These are phyloP conservation scores for Chymomyza amoena DNA, from an alignment of 2,888 invertebrate genomes.

Conservation along the genomic window DNA sequence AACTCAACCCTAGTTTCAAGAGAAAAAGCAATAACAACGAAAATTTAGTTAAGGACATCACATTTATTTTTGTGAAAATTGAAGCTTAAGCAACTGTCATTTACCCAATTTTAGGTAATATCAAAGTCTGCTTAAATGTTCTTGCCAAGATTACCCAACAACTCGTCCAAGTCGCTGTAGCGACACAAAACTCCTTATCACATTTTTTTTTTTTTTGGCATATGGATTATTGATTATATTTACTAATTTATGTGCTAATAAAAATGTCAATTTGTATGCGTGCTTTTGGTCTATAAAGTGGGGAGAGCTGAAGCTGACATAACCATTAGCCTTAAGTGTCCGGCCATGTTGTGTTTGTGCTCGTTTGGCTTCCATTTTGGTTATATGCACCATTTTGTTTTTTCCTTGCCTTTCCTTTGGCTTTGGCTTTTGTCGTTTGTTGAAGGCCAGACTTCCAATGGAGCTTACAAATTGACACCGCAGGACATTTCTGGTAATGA, in stretches of 20 bases:
- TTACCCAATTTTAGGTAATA: too few relatives aligned
- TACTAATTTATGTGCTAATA: slow-evolving; percentile 71
- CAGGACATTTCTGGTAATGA: slow-evolving; percentile 68
- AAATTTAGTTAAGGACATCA: too few relatives aligned
- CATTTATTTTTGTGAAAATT: too few relatives aligned
- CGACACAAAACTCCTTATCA: too few relatives aligned
- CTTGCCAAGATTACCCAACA: not conserved
- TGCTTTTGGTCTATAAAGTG: slow-evolving; percentile 23
- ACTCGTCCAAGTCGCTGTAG: not conserved
- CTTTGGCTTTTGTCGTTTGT: slow-evolving; percentile 4
- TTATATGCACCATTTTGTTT: not conserved
- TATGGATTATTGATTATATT: slow-evolving; percentile 73
- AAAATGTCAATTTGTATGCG: slow-evolving; percentile 74
- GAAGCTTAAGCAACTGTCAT: too few relatives aligned
- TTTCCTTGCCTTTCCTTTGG: not conserved
- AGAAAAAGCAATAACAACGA: too few relatives aligned
- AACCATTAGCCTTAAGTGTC: slow-evolving; percentile 69
- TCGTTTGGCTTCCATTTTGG: not conserved
- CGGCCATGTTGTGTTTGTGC: slow-evolving; percentile 33
- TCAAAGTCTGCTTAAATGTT: too few relatives aligned
- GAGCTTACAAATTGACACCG: slow-evolving; percentile 67
- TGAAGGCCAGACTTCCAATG: slow-evolving; percentile 65
- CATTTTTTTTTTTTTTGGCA: slow-evolving; percentile 48
- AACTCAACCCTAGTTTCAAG: too few relatives aligned
- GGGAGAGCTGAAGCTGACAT: slow-evolving; percentile 48